Percentiles rank a stretch among this genome's conserved stretches.
Evolutionary conservation across 2,888 invertebrate species (phyloP).

Genomic region (Mythimna pallens): DNA sequence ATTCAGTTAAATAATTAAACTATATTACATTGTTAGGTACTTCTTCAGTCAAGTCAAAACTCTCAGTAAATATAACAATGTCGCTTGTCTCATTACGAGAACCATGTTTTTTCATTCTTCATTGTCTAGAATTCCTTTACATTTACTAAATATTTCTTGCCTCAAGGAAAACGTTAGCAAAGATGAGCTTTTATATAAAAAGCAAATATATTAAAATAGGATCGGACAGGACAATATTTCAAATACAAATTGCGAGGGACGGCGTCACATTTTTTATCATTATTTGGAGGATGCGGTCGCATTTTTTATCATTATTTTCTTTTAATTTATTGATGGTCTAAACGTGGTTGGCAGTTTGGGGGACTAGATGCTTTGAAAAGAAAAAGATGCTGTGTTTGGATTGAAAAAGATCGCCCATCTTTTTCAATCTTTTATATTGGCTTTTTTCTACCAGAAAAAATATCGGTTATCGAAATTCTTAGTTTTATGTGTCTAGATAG

Average conservation of each 20-base stretch:
- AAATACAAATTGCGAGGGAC: conserved; percentile 68
- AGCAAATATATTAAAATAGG: conserved; percentile 56
- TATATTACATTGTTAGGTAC: background rate
- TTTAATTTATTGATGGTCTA: conserved; percentile 63
- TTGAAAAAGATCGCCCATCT: background rate
- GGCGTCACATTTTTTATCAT: conserved; percentile 70
- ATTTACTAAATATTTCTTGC: conserved; percentile 9
- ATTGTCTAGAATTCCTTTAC: conserved; percentile 9
- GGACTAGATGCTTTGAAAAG: conserved; percentile 7
- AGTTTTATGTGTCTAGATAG: no score
- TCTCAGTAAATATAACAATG: conserved; percentile 2
- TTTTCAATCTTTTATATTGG: background rate
- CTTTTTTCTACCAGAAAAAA: no score
- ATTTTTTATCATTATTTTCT: conserved; percentile 65
- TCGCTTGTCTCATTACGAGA: conserved; percentile 11
- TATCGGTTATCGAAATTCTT: no score
- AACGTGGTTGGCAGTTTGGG: conserved; percentile 38
- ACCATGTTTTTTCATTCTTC: background rate
- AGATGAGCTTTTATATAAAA: conserved; percentile 17
- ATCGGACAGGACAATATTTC: conserved; percentile 58
- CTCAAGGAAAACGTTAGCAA: conserved; percentile 20
- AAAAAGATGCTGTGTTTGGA: background rate
- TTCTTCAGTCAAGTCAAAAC: background rate
- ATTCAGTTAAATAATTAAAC: background rate
- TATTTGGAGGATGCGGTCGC: conserved; percentile 39